These are phyloP conservation scores for Drosophila sordidula DNA, from an alignment of 2,888 invertebrate genomes.

Conservation along the genomic window DNA sequence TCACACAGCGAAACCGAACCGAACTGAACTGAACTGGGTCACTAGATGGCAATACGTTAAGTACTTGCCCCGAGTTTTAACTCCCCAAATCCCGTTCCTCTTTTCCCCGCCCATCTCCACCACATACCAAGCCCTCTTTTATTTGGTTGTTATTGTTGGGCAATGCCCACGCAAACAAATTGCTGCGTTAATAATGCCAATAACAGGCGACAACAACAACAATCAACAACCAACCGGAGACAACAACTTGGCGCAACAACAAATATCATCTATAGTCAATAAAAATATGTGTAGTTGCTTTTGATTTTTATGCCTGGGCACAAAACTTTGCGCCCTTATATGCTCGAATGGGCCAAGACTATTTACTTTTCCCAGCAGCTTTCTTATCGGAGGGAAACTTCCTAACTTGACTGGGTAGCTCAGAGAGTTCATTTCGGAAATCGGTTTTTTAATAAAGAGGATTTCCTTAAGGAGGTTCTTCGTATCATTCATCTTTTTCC, in stretches of 20 bases:
- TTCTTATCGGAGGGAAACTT: not conserved
- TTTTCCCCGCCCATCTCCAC: not conserved
- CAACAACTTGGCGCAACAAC: conserved; percentile 1
- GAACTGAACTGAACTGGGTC: conserved; percentile 33
- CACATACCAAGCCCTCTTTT: not conserved
- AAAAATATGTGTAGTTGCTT: conserved; percentile 44
- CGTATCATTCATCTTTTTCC: too few species aligned
- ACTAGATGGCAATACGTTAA: conserved; percentile 45
- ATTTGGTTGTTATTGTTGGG: conserved; percentile 35
- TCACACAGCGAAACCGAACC: not conserved
- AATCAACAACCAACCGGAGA: conserved; percentile 2
- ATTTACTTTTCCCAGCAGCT: not conserved
- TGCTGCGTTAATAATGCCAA: conserved; percentile 72
- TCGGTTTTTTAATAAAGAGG: not conserved
- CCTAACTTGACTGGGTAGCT: not conserved
- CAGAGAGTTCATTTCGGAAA: conserved; percentile 2
- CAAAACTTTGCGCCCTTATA: conserved; percentile 26
- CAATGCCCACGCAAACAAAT: conserved; percentile 60
- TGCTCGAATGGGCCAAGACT: not conserved
- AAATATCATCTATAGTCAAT: conserved; percentile 41
- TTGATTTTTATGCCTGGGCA: conserved; percentile 33
- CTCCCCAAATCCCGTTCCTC: not conserved
- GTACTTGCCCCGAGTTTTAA: conserved; percentile 44
- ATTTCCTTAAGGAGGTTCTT: not conserved
- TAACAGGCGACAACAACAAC: conserved; percentile 49